Evolutionary conservation across 1,140 invertebrate species (phyloP), one percentile per base, ranked within the genome.

Genomic region (Hycleus phaleratus): DNA sequence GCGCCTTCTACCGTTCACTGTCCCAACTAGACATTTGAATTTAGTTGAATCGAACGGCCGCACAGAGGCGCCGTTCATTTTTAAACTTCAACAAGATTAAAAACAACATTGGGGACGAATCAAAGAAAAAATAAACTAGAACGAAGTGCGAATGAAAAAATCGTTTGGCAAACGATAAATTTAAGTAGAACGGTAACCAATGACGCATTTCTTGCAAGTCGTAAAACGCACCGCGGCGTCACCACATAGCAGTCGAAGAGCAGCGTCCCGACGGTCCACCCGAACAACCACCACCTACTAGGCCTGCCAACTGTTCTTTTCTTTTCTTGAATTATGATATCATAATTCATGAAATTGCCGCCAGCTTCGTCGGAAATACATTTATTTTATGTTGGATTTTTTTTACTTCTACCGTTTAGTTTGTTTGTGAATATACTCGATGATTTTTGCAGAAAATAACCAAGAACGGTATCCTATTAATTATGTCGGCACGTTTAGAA

Each of bases 291-390:
- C 65, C 65, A 62, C 65, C 65, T 63, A 67, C 62, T 56, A 64
- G 59, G 62, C 62, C 60, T 62, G 64, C 62, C 62, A 65, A 63
- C 60, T 53, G 60, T 62, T 61, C 65, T 58, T 64, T 66, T 64
- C 56, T 64, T 62, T 60, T 26, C 39, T 60, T 65, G 64, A 65
- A 63, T 66, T 66, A 66, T 66, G 62, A 59, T 44, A 51, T 56
- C 53, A 58, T 66, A 66, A 66, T 61, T 66, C 64, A 66, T 54
- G 47, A 62, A 64, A 66, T 63, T 63, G 64, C 64, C 59, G 61
- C 54, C 53, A 60, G 56, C 58, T 58, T 60, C 44, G 62, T 64
- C 62, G 65, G 65, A 66, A 64, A 64, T 66, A 64, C 65, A 60
- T 66, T 66, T 64, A 61, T 66, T 64, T 65, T 60, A 49, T 53